Percentiles rank a stretch among this genome's conserved stretches.
These are phyloP conservation scores for Protaetia brevitarsis DNA, from an alignment of 1,140 invertebrate species.

Conservation along the genomic window DNA sequence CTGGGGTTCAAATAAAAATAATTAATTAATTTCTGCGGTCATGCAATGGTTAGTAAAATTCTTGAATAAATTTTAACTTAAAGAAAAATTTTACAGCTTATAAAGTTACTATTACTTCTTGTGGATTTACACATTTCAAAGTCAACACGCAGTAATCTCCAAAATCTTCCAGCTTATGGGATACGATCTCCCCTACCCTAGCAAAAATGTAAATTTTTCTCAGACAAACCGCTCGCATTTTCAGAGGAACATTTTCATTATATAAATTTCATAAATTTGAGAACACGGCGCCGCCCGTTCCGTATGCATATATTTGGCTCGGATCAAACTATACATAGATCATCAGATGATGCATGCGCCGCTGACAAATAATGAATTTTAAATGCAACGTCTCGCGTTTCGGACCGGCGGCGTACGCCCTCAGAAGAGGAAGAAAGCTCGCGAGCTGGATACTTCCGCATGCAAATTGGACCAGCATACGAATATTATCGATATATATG, in stretches of 20 bases:
- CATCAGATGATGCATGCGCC: conserved; percentile 21
- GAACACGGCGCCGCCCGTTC: not conserved
- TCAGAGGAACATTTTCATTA: conserved; percentile 19
- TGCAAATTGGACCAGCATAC: conserved; percentile 14
- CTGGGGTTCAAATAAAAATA: no score
- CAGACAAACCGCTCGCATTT: not conserved
- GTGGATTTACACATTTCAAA: no score
- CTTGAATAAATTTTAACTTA: no score
- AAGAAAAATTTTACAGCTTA: no score
- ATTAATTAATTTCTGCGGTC: no score
- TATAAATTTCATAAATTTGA: conserved; percentile 23
- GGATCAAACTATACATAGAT: conserved; percentile 18
- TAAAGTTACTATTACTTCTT: no score
- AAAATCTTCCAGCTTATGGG: no score
- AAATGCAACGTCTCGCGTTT: conserved; percentile 14
- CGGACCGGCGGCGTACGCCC: not conserved
- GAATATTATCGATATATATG: conserved; percentile 19
- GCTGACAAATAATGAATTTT: conserved; percentile 24
- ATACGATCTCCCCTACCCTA: not conserved
- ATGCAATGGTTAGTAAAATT: no score
- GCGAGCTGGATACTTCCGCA: conserved; percentile 7
- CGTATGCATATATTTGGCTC: not conserved
- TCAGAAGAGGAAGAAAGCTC: conserved; percentile 22
- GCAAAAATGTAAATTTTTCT: conserved; percentile 19
- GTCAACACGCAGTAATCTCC: no score